Evolutionary conservation across 2,888 invertebrate genomes (phyloP).

Genomic region (Hartigia nigra): DNA sequence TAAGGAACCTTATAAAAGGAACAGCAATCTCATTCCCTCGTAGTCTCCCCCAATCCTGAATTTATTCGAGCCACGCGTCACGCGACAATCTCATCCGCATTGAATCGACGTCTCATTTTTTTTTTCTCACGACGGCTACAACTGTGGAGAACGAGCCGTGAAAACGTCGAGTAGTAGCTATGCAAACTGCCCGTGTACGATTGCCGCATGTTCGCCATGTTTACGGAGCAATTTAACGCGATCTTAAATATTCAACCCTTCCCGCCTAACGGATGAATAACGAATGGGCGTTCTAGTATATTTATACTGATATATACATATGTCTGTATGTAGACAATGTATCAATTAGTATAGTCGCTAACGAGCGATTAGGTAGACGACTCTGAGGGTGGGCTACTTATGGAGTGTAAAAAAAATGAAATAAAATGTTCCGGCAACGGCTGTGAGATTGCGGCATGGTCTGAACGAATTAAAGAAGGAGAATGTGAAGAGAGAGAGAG

Average conservation of each 20-base stretch:
- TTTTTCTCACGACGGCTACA: conserved; percentile 53
- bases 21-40: background rate
- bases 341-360: background rate
- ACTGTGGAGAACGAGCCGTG: conserved; percentile 54
- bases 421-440: background rate
- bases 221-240: conserved; percentile 35
- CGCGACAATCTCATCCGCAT: background rate
- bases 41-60: background rate
- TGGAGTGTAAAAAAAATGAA: background rate
- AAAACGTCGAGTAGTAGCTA: conserved; percentile 53
- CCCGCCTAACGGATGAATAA: background rate
- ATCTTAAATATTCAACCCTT: background rate
- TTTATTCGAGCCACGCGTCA: background rate
- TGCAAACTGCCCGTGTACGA: conserved; percentile 45
- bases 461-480: background rate
- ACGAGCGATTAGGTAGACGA: background rate
- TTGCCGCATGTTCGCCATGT: conserved; percentile 28
- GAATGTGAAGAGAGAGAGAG: background rate
- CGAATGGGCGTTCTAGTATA: background rate
- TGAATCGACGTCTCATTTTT: conserved; percentile 23
- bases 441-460: conserved; percentile 2
- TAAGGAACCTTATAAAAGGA: background rate
- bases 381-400: background rate
- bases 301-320: background rate
- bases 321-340: background rate